These are phyloP conservation scores for Lithobates sylvaticus DNA, from an alignment of 2,797 vertebrate genomes.

Conservation along the genomic window DNA sequence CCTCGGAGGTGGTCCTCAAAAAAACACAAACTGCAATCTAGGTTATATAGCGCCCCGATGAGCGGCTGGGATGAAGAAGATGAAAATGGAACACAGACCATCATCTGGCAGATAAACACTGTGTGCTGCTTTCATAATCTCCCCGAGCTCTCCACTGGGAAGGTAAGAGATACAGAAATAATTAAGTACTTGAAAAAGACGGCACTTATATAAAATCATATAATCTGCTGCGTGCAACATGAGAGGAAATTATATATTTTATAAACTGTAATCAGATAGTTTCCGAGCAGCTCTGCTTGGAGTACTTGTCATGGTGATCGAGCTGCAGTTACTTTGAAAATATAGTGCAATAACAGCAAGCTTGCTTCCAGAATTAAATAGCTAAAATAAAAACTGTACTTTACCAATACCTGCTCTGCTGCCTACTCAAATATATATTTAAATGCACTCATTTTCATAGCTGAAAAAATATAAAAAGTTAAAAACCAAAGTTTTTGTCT, in stretches of 20 bases:
- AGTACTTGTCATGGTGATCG: background rate
- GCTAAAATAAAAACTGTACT: background rate
- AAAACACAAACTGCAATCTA: conserved; percentile 32
- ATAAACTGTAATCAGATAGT: conserved; percentile 33
- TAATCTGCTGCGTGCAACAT: conserved; percentile 3
- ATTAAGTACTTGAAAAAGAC: conserved; percentile 24
- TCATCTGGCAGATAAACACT: conserved; percentile 15
- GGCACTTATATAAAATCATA: conserved; percentile 19
- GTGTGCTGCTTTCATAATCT: background rate
- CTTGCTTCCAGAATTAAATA: background rate
- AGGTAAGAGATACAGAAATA: conserved; percentile 21
- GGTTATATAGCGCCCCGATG: conserved; percentile 40
- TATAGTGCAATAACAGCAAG: conserved; percentile 1
- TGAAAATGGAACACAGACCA: conserved; percentile 23
- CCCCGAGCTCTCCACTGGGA: background rate
- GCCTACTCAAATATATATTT: background rate
- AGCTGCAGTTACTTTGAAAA: conserved; percentile 10
- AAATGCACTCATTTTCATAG: background rate
- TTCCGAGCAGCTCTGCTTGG: conserved; percentile 25
- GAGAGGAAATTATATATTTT: conserved; percentile 35
- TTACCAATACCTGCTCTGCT: background rate
- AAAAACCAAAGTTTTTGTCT: too few relatives aligned
- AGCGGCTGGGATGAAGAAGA: conserved; percentile 34
- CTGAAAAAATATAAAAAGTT: too few relatives aligned
- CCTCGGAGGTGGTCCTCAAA: conserved; percentile 57